These are phyloP conservation scores for Pachyuromys duprasi DNA, from an alignment of 2,797 vertebrate genomes.

Conservation along the genomic window DNA sequence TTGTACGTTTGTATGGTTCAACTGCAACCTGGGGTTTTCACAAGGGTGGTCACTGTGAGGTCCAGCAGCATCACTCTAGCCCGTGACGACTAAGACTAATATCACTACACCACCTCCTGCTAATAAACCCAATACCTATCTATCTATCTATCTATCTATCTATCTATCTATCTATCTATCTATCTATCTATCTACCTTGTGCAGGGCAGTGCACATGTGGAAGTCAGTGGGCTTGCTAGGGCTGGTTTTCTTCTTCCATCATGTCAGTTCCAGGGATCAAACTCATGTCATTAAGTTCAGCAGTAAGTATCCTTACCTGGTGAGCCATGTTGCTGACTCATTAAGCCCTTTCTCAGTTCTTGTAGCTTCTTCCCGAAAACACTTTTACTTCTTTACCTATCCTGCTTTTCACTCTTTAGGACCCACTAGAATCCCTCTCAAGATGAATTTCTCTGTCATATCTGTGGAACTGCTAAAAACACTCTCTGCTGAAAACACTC, in stretches of 20 bases:
- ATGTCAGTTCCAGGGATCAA: neutral
- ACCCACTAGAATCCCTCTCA: neutral
- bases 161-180: neutral
- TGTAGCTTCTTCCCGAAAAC: neutral
- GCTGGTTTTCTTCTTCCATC: neutral
- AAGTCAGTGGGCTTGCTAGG: neutral
- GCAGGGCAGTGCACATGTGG: neutral
- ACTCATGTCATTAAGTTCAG: too few species aligned
- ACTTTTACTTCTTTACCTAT: neutral
- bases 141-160: neutral
- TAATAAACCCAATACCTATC: neutral
- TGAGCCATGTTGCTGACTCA: neutral
- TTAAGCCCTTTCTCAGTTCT: neutral
- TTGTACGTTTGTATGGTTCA: neutral
- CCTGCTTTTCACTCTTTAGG: neutral
- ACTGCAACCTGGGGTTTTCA: constrained; percentile 25
- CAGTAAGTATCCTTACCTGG: neutral
- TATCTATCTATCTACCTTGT: neutral
- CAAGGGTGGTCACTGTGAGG: neutral
- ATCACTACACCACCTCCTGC: neutral
- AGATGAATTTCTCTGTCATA: constrained; percentile 39
- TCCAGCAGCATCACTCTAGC: neutral
- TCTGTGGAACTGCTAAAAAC: constrained; percentile 22
- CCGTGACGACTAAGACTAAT: neutral
- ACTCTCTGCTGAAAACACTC: constrained; percentile 1